These are phyloP conservation scores for Macquaria australasica DNA, from an alignment of 2,113 vertebrate genomes.

Conservation along the genomic window DNA sequence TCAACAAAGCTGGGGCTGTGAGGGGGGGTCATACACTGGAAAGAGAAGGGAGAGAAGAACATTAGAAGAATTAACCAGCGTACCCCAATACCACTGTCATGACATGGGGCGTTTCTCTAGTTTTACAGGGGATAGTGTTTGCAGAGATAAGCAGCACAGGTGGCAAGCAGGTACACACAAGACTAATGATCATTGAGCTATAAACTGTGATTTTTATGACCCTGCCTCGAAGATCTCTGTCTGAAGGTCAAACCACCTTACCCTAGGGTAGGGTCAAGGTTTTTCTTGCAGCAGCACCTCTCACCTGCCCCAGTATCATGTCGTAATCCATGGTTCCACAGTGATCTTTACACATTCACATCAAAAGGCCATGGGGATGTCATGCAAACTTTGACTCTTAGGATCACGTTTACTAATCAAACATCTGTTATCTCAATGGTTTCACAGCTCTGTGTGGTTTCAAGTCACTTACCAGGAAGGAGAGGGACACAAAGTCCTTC, in stretches of 20 bases:
- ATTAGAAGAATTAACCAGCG: neutral
- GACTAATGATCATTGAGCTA: conserved; percentile 34
- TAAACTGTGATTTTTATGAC: conserved; percentile 65
- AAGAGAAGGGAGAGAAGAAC: conserved; percentile 6
- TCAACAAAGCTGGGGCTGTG: conserved; percentile 95
- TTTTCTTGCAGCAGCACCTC: conserved; percentile 15
- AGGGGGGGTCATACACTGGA: conserved; percentile 97
- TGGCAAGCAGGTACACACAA: conserved; percentile 10
- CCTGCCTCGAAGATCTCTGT: conserved; percentile 20
- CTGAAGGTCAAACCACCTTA: conserved; percentile 64
- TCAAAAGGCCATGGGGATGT: conserved; percentile 5
- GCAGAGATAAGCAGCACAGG: conserved; percentile 28
- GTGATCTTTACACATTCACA: conserved; percentile 12
- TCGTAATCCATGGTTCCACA: conserved; percentile 40
- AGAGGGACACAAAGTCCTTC: conserved; percentile 92
- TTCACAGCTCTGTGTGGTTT: conserved; percentile 5
- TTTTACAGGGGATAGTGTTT: conserved; percentile 23
- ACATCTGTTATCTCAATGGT: conserved; percentile 19
- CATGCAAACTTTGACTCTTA: neutral
- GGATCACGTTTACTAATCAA: conserved; percentile 49
- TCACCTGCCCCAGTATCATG: conserved; percentile 44
- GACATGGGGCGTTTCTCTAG: neutral
- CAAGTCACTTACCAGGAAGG: conserved; percentile 91
- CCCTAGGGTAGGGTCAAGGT: conserved; percentile 28
- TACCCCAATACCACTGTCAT: neutral